Evolutionary conservation across 2,113 vertebrate species (phyloP), one percentile per base, ranked within the genome.

Genomic region (Nesospiza acunhae): DNA sequence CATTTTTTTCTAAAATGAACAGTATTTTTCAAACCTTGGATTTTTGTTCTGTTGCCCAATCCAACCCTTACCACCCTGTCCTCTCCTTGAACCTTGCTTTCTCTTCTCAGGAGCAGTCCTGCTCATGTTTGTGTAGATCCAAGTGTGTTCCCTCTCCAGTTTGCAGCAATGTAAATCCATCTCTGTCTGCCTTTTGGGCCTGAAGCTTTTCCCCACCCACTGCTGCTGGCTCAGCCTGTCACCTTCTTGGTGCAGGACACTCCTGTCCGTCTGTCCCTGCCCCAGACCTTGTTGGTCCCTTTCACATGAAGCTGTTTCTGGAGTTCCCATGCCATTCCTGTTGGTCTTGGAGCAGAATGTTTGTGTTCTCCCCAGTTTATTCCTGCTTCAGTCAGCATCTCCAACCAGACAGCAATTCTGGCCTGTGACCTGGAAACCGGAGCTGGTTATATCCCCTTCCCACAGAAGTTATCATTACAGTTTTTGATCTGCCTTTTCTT

Each of bases 281-380:
- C 76, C 52, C 75, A 82, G 49, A 47, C 58, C 6, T 64, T 53
- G n/a, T 21, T 62, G 66, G 46, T 74, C 3, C 1, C 58, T 84
- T 89, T 50, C n/a, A 8, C 2, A 1, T 42, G 31, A 3, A 0
- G 0, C 39, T 87, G 41, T 80, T 73, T 77, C 46, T 86, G 79
- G 68, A 80, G 35, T 55, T 62, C 31, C 46, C 13, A 0, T 55
- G 58, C 46, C 59, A 46, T 63, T 93, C 47, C 58, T 20, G 1
- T 7, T 67, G 42, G 39, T 59, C 42, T 89, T 46, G 10, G 70
- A 82, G 85, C 20, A 76, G 84, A 58, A 6, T 55, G 33, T 55
- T 69, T 62, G 35, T 85, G 46, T 84, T 46, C 59, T 41, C 4
- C 3, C 59, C 70, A 31, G 0, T 60, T 53, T 39, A 18, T 35